These are phyloP conservation scores for Polypedilum vanderplanki DNA, from an alignment of 1,140 invertebrate genomes.

Conservation along the genomic window DNA sequence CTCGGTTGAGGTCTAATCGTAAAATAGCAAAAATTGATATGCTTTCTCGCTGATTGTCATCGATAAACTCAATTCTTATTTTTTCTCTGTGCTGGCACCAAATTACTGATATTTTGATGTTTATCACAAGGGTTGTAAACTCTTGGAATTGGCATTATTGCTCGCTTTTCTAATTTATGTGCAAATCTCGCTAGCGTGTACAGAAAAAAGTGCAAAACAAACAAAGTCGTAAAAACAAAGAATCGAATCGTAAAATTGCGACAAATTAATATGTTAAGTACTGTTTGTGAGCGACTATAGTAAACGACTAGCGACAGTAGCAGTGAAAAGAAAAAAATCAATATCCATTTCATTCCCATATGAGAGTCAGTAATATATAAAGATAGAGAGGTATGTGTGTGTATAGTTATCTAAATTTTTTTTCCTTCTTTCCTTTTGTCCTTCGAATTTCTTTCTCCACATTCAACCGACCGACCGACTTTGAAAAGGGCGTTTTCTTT, in stretches of 20 bases:
- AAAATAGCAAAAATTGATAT: neutral
- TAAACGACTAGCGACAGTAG: too few relatives aligned
- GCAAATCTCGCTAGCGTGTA: constrained; percentile 4
- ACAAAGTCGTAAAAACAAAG: constrained; percentile 21
- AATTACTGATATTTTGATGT: neutral
- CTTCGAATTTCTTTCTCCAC: neutral
- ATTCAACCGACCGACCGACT: too few relatives aligned
- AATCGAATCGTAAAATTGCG: constrained; percentile 1
- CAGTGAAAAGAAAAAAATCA: neutral
- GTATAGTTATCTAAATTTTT: neutral
- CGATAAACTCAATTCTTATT: constrained; percentile 8
- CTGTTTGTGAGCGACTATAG: neutral
- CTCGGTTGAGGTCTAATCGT: neutral
- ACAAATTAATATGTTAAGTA: constrained; percentile 20
- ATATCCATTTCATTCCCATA: constrained; percentile 8
- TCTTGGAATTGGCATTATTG: neutral
- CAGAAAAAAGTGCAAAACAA: neutral
- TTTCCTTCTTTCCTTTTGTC: neutral
- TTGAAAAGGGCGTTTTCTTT: constrained; percentile 5
- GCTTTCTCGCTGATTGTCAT: neutral
- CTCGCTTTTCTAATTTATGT: neutral
- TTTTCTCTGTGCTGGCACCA: neutral
- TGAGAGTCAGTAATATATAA: too few relatives aligned
- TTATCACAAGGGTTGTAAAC: neutral
- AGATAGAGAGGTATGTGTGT: too few relatives aligned